Base-by-base conservation (phyloP, 1,140 invertebrate species). In the Hesperophylax magnus region DNA sequence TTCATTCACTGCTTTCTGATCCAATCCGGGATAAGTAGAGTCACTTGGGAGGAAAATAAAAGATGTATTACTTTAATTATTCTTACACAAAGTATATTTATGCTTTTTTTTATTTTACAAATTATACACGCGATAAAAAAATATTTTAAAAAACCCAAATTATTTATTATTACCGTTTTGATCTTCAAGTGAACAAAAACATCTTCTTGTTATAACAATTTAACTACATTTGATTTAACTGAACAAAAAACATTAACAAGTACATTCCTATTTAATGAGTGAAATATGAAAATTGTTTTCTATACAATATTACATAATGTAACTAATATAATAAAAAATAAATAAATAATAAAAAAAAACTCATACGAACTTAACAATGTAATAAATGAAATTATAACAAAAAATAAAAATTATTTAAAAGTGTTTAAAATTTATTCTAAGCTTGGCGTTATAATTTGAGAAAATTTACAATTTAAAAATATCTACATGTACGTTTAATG, bases 61-160 rank as follows among this genome's bases (percentile, higher is more conserved):
- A 61, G 18, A 61, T 8, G 8, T 20, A 15, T 18, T 0, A 8
- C 18, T 58, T 72, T 52, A 72, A 72, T 72, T 17, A 52, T 53
- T 72, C 34, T 54, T 75, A 75, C 22, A 75, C 24, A 75, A 75
- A 56, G 22, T 24, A 75, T 18, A 27, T 75, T 75, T 31, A 75
- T 75, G 71, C 67, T 27, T 65, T 75, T 31, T 31, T 75, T 72
- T 72, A 75, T 75, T 75, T 54, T 75, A 75, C 71, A 75, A 75
- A 75, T 75, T 75, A 56, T 75, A 75, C 71, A 75, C 71, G 71
- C 52, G 24, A 77, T 60, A 61, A 61, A 52, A 60, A n/a, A 60
- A 58, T 22, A 58, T 75, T 56, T 58, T 14, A 47, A 75, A 75
- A 60, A 75, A 17, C 5, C 4, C 15, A 58, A 31, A 58, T 75